Evolutionary conservation across 2,113 vertebrate genomes (phyloP).

Genomic region (Trogon melanurus): DNA sequence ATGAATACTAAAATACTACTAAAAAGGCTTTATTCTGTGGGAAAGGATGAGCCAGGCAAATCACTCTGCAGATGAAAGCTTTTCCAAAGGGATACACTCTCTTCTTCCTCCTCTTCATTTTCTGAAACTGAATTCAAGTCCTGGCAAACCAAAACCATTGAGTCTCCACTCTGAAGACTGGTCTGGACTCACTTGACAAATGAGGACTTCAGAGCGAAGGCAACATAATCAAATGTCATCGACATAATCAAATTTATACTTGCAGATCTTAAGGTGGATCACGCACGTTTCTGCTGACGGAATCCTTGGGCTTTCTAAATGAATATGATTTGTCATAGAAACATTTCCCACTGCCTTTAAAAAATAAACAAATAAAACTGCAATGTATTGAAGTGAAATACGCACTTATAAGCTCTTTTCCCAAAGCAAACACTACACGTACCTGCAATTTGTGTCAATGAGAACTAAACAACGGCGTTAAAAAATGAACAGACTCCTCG

Average conservation of each 20-base stretch:
- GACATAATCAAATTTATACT: neutral
- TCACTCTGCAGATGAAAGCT: neutral
- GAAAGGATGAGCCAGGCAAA: neutral
- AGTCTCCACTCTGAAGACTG: neutral
- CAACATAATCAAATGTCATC: neutral
- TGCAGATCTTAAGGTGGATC: neutral
- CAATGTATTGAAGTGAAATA: neutral
- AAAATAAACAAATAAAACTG: neutral
- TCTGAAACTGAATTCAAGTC: neutral
- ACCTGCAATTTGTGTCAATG: neutral
- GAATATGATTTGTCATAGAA: fast-evolving
- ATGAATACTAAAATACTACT: slow-evolving; percentile 9
- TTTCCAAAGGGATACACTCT: neutral
- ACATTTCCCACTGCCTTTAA: neutral
- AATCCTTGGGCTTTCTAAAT: neutral
- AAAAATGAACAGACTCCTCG: neutral
- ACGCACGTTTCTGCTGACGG: neutral
- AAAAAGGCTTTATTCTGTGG: neutral
- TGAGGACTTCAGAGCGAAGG: neutral
- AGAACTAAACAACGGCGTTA: neutral
- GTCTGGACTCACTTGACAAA: neutral
- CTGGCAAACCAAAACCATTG: neutral
- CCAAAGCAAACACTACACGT: neutral
- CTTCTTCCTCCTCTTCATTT: neutral
- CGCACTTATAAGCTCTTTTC: neutral